A percentile compares a stretch with the other conserved stretches of the same genome.
Conservation (phyloP, 2,888 invertebrate species). For the Ophion ellenae region DNA sequence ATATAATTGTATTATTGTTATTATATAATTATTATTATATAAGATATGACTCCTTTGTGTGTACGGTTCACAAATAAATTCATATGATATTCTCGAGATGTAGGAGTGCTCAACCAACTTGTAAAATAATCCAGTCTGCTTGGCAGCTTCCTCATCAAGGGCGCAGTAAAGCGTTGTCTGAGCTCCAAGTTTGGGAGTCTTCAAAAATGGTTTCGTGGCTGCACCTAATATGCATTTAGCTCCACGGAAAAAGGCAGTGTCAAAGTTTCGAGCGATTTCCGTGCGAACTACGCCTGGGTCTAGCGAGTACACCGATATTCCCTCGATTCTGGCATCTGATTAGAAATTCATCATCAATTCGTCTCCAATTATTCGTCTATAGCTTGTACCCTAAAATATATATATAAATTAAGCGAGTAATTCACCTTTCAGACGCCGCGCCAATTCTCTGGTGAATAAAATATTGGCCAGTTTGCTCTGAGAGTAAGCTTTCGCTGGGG, state of each 20-base stretch:
- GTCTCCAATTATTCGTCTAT: background rate
- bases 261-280: constrained; percentile 89
- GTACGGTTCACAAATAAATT: background rate
- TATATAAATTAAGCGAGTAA: background rate
- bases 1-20: too few relatives aligned
- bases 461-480: constrained; percentile 93
- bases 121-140: constrained; percentile 87
- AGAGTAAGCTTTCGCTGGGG: constrained; percentile 87
- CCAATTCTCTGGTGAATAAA: constrained; percentile 89
- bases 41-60: background rate
- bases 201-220: constrained; percentile 84
- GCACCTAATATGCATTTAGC: constrained; percentile 82
- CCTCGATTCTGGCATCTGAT: constrained; percentile 76
- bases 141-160: constrained; percentile 87
- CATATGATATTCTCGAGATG: background rate
- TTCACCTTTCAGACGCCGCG: constrained; percentile 86
- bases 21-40: too few relatives aligned
- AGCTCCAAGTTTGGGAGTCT: constrained; percentile 88
- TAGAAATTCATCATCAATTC: background rate
- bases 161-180: constrained; percentile 91
- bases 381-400: background rate
- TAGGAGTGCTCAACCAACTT: constrained; percentile 80
- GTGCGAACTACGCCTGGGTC: constrained; percentile 92
- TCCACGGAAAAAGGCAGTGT: constrained; percentile 85
- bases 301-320: constrained; percentile 88